These are phyloP conservation scores for Sialia sialis DNA, from an alignment of 2,113 vertebrate species.

Conservation along the genomic window DNA sequence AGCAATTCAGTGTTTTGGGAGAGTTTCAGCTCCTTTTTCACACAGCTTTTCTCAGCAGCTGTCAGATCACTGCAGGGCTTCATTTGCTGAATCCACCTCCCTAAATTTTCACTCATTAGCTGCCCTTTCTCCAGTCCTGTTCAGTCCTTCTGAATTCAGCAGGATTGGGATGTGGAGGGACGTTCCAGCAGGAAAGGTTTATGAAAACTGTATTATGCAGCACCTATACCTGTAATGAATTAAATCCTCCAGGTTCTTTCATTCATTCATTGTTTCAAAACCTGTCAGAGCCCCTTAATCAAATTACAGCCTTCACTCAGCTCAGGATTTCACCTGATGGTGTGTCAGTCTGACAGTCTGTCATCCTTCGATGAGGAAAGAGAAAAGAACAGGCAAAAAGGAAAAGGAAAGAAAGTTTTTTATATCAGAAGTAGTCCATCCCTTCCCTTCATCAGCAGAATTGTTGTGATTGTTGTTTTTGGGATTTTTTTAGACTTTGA, in stretches of 20 bases:
- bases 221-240: background rate
- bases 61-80: background rate
- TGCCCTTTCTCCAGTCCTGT: background rate
- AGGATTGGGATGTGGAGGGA: background rate
- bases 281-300: background rate
- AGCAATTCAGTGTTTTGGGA: background rate
- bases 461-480: background rate
- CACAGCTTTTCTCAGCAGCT: background rate
- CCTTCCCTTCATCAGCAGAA: background rate
- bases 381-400: background rate
- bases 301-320: conserved; percentile 4
- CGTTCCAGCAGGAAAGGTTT: background rate
- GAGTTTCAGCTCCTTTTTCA: background rate
- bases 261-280: background rate
- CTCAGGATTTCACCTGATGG: background rate
- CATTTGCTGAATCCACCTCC: background rate
- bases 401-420: background rate
- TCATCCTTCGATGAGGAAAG: background rate
- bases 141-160: background rate
- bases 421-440: background rate
- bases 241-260: background rate
- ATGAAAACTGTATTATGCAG: background rate
- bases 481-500: background rate
- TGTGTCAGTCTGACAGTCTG: background rate
- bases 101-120: background rate